A percentile compares a stretch with the other conserved stretches of the same genome.
Conservation (phyloP, 2,113 vertebrate species). For the Saimiri boliviensis region DNA sequence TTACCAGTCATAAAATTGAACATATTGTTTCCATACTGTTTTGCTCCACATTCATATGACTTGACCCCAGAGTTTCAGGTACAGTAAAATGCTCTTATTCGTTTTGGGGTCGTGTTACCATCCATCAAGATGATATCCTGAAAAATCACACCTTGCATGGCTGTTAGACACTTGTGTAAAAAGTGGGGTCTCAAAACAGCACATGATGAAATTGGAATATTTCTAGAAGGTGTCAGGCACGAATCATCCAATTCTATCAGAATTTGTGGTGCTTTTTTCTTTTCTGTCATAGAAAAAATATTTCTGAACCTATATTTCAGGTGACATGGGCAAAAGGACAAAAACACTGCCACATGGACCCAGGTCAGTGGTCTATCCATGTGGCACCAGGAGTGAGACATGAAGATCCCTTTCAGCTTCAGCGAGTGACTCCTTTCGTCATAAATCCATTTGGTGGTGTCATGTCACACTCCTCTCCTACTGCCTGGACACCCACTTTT, state of each 20-base stretch:
- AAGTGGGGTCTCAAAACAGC: not conserved
- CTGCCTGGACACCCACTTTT: not conserved
- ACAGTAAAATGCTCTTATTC: not conserved
- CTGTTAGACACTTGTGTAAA: not conserved
- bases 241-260: not conserved
- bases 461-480: too few species aligned
- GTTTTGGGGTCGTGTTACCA: not conserved
- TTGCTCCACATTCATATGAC: not conserved
- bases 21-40: not conserved
- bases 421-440: too few species aligned
- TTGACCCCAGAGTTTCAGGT: not conserved
- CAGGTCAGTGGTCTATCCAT: too few species aligned
- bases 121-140: not conserved
- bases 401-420: not conserved
- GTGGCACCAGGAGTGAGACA: not conserved
- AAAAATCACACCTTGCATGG: not conserved
- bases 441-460: not conserved
- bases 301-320: not conserved
- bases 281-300: not conserved
- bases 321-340: not conserved
- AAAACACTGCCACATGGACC: accelerated
- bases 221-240: not conserved
- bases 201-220: not conserved
- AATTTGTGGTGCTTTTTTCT: not conserved
- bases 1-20: accelerated